These are phyloP conservation scores for Leucozona laternaria DNA, from an alignment of 2,888 invertebrate species.

Conservation along the genomic window DNA sequence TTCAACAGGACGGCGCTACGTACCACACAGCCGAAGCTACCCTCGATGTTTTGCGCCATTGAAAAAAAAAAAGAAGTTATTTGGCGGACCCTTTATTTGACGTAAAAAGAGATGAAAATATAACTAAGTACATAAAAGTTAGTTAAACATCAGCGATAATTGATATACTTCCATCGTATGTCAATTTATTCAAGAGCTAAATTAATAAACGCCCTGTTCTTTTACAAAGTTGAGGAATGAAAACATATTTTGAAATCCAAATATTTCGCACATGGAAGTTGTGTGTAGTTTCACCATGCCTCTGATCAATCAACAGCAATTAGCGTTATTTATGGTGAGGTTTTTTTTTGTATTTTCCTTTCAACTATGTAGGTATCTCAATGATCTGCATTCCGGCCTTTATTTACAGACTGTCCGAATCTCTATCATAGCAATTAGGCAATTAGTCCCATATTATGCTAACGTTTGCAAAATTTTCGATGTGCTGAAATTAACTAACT, in stretches of 20 bases:
- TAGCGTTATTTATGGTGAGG: conserved; percentile 58
- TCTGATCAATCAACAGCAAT: conserved; percentile 67
- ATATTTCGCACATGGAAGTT: conserved; percentile 43
- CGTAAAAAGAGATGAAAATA: too few relatives aligned
- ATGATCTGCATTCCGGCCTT: conserved; percentile 28
- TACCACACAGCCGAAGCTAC: too few relatives aligned
- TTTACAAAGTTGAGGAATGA: background rate
- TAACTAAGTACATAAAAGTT: too few relatives aligned
- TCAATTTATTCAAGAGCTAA: background rate
- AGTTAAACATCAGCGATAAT: too few relatives aligned
- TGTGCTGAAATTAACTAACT: background rate
- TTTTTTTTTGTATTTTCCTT: conserved; percentile 22
- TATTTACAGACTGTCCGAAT: background rate
- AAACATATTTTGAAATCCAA: conserved; percentile 47
- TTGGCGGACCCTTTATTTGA: too few relatives aligned
- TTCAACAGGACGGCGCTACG: too few relatives aligned
- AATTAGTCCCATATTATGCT: conserved; percentile 30
- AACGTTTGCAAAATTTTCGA: conserved; percentile 25
- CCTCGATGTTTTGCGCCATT: too few relatives aligned
- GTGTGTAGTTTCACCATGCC: conserved; percentile 42
- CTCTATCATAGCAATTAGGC: conserved; percentile 15
- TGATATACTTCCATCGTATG: too few relatives aligned
- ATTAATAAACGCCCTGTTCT: conserved; percentile 1
- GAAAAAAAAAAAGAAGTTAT: too few relatives aligned
- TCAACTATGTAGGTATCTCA: conserved; percentile 9